Evolutionary conservation across 2,113 vertebrate genomes (phyloP).

Genomic region (Lepidothrix coronata): DNA sequence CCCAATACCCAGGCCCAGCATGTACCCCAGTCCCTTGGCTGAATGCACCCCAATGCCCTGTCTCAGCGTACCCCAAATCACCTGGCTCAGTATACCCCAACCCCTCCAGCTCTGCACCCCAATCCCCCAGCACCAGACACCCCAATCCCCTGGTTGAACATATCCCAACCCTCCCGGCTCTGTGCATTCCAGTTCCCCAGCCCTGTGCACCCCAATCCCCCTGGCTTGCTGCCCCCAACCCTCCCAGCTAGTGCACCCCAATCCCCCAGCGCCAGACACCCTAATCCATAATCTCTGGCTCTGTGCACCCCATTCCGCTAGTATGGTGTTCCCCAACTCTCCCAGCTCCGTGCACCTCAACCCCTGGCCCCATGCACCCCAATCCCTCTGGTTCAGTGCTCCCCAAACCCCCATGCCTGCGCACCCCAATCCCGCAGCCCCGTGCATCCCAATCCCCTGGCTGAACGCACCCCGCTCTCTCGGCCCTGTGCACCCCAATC

Average conservation of each 20-base stretch:
- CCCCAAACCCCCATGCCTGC: not conserved
- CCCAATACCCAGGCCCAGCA: not conserved
- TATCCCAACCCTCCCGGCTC: too few species aligned
- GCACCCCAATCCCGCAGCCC: too few species aligned
- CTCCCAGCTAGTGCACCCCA: too few species aligned
- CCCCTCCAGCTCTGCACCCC: not conserved
- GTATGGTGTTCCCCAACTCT: too few species aligned
- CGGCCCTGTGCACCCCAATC: accelerated
- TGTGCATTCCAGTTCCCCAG: too few species aligned
- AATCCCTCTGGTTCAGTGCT: not conserved
- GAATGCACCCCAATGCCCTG: not conserved
- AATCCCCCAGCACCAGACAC: not conserved
- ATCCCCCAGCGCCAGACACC: too few species aligned
- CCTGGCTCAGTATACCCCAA: not conserved
- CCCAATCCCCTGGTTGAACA: not conserved
- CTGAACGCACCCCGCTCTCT: not conserved
- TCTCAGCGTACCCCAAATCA: not conserved
- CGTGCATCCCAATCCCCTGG: not conserved
- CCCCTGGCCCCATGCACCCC: not conserved
- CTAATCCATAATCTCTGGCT: too few species aligned
- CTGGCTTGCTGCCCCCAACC: too few species aligned
- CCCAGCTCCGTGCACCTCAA: too few species aligned
- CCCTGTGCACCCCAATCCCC: not conserved
- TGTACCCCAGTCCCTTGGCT: not conserved
- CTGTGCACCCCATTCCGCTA: too few species aligned